Conservation (phyloP, 2,888 invertebrate genomes). For the Theodoxus fluviatilis region DNA sequence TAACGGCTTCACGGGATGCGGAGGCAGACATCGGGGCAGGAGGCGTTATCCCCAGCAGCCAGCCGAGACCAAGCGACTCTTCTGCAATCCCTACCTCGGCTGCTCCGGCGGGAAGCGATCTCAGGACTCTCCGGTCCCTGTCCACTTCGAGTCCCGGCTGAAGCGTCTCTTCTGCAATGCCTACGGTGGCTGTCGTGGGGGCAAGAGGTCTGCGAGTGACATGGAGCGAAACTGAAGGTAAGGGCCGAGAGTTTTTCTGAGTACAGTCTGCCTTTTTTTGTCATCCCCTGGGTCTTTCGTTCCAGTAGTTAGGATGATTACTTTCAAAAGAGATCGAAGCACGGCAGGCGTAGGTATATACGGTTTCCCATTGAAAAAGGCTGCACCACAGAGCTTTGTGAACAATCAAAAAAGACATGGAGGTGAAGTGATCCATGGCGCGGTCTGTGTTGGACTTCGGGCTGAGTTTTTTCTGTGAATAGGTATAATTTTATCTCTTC, state of each 20-base stretch:
- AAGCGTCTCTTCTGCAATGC: constrained; percentile 37
- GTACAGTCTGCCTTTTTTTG: not conserved
- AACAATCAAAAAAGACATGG: too few species aligned
- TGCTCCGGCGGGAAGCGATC: constrained; percentile 42
- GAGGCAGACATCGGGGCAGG: constrained; percentile 31
- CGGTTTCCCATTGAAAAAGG: too few species aligned
- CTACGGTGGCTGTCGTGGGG: constrained; percentile 34
- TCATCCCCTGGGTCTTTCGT: too few species aligned
- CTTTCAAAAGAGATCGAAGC: too few species aligned
- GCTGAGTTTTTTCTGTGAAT: too few species aligned
- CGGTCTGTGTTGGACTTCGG: too few species aligned
- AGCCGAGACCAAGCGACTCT: constrained; percentile 40
- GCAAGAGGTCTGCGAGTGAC: constrained; percentile 25
- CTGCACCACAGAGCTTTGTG: too few species aligned
- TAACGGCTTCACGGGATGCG: constrained; percentile 39
- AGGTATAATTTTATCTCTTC: too few species aligned
- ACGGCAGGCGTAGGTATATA: too few species aligned
- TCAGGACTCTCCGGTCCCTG: not conserved
- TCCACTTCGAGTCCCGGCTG: not conserved
- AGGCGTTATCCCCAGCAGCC: constrained; percentile 26
- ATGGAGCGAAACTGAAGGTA: not conserved
- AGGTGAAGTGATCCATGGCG: too few species aligned
- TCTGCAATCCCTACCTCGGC: constrained; percentile 50
- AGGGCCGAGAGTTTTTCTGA: not conserved
- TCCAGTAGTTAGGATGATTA: too few species aligned